Evolutionary conservation across 2,113 vertebrate species (phyloP).

Genomic region (Ia io): DNA sequence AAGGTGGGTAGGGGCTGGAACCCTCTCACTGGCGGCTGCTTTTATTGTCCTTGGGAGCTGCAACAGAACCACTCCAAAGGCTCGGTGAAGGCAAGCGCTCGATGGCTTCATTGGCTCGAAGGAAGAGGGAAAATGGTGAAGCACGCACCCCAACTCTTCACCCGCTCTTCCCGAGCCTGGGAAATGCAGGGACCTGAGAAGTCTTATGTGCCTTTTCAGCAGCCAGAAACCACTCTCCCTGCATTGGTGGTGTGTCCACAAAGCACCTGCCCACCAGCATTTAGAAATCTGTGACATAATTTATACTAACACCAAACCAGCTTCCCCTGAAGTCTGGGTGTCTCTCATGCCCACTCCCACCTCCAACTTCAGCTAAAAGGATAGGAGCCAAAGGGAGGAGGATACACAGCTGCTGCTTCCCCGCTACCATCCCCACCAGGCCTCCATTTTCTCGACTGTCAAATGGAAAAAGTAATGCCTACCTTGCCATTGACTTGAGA

Average conservation of each 20-base stretch:
- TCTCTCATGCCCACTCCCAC: neutral
- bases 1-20: neutral
- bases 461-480: neutral
- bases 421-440: too few species aligned
- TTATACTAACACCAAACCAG: neutral
- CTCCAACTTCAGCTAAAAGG: neutral
- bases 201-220: neutral
- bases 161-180: neutral
- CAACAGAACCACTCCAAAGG: neutral
- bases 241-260: too few species aligned
- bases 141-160: neutral
- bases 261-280: neutral
- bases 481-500: neutral
- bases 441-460: neutral
- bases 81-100: neutral
- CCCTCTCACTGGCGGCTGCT: neutral
- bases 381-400: neutral
- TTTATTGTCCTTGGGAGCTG: neutral
- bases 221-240: too few species aligned
- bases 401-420: neutral
- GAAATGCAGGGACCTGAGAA: neutral
- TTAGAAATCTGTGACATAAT: too few species aligned
- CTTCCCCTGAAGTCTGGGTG: neutral
- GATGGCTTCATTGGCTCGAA: neutral
- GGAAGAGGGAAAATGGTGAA: neutral